Evolutionary conservation across 2,113 vertebrate species (phyloP), one percentile per base, ranked within the genome.

Genomic region (Rhinopithecus roxellana): DNA sequence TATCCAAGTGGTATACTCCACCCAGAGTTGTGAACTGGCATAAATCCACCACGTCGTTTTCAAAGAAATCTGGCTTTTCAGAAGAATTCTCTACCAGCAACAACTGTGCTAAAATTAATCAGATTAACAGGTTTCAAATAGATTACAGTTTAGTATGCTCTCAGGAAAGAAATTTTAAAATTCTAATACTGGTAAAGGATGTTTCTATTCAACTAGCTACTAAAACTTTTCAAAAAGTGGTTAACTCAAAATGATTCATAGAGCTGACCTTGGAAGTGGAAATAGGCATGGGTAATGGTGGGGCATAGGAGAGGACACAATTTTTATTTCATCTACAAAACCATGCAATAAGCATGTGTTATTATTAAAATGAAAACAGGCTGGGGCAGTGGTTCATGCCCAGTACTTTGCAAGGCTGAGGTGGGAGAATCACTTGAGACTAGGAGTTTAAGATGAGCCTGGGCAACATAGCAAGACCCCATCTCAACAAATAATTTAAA

Each of bases 1-100:
- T 95, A 2, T 99, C 98, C 1, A 98, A 99, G 93, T 99, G 99
- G 96, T 99, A 99, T 81, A 99, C 98, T 1, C 99, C 99, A 0
- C 99, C 99, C 96, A 99, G 95, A 0, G 98, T 97, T 0, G 97
- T 98, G 97, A 99, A 99, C 75, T 98, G 98, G 59, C 97, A 97
- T 97, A 99, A 40, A 95, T 99, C 99, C 69, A 99, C 98, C 5
- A 98, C 43, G 1, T 95, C 79, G 4, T 85, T 77, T 12, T 98
- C 98, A 3, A 25, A 7, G 23, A 6, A 0, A 0, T 79, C 57
- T 0, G 57, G 93, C 67, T 88, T 93, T 32, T 97, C 95, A 8
- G 0, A 0, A 9, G 12, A 8, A 22, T 96, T 96, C 93, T 96
- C 40, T 20, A 98, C 14, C 90, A 97, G 80, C 67, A 57, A 5